Percentiles rank a stretch among this genome's conserved stretches.
These are phyloP conservation scores for Amazona finschi DNA, from an alignment of 2,797 vertebrate species.

Conservation along the genomic window DNA sequence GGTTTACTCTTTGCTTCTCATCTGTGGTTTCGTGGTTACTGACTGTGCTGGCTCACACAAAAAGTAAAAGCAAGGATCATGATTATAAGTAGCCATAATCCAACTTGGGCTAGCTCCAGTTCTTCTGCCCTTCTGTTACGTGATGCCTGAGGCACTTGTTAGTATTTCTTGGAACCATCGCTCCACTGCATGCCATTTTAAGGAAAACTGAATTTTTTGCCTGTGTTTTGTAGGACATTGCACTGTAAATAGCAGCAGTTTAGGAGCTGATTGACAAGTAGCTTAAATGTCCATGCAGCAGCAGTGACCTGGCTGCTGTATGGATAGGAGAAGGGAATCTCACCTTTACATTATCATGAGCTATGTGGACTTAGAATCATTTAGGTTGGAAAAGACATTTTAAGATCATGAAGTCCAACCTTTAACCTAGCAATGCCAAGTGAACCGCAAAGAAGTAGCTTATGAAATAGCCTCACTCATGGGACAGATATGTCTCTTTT, in stretches of 20 bases:
- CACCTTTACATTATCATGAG: neutral
- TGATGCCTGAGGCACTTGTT: neutral
- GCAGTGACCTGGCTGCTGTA: neutral
- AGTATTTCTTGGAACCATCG: neutral
- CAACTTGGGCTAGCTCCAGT: neutral
- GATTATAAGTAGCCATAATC: neutral
- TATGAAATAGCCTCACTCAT: neutral
- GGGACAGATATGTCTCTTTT: neutral
- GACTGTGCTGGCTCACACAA: neutral
- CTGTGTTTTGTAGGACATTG: neutral
- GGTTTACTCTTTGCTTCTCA: neutral
- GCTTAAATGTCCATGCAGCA: neutral
- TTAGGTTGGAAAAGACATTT: neutral
- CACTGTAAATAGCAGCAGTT: neutral
- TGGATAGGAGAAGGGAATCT: neutral
- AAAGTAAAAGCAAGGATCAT: neutral
- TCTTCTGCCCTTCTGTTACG: neutral
- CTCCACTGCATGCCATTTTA: neutral
- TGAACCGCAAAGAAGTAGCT: neutral
- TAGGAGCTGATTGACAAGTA: neutral
- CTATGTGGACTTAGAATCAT: accelerated
- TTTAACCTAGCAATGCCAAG: neutral
- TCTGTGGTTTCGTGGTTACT: neutral
- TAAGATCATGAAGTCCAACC: neutral
- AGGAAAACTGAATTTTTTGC: neutral